A percentile compares a stretch with the other conserved stretches of the same genome.
Conservation (phyloP, 1,140 invertebrate genomes). For the Zaprionus capensis region DNA sequence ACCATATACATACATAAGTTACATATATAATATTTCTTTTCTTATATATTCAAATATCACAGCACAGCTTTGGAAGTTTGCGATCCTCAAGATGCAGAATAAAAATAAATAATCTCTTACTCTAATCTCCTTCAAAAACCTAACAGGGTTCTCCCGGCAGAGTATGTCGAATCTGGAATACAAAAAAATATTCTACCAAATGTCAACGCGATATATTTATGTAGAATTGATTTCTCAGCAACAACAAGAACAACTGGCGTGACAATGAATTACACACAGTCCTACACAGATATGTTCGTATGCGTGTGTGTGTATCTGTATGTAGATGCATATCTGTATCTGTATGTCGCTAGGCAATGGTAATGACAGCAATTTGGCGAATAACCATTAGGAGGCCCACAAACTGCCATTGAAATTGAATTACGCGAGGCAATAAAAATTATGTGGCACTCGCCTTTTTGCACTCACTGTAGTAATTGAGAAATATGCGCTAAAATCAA, state of each 20-base stretch:
- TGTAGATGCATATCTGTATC: not conserved
- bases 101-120: too few species aligned
- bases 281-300: not conserved
- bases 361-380: constrained; percentile 55
- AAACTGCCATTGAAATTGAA: constrained; percentile 55
- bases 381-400: constrained; percentile 21
- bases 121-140: too few species aligned
- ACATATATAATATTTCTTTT: too few species aligned
- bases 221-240: constrained; percentile 49
- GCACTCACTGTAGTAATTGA: constrained; percentile 8
- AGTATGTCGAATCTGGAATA: not conserved
- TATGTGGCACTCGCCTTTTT: not conserved
- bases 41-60: not conserved
- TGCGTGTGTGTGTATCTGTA: not conserved
- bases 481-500: constrained; percentile 5
- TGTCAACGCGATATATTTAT: constrained; percentile 55
- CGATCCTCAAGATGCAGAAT: too few species aligned
- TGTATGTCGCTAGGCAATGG: constrained; percentile 21
- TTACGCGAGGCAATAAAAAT: constrained; percentile 24
- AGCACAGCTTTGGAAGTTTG: constrained; percentile 4
- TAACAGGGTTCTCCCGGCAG: not conserved
- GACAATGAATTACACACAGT: constrained; percentile 45
- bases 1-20: too few species aligned
- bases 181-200: constrained; percentile 11
- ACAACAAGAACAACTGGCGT: constrained; percentile 25